A percentile compares a stretch with the other conserved stretches of the same genome.
These are phyloP conservation scores for Conopomorpha cramerella DNA, from an alignment of 1,140 invertebrate species.

Conservation along the genomic window DNA sequence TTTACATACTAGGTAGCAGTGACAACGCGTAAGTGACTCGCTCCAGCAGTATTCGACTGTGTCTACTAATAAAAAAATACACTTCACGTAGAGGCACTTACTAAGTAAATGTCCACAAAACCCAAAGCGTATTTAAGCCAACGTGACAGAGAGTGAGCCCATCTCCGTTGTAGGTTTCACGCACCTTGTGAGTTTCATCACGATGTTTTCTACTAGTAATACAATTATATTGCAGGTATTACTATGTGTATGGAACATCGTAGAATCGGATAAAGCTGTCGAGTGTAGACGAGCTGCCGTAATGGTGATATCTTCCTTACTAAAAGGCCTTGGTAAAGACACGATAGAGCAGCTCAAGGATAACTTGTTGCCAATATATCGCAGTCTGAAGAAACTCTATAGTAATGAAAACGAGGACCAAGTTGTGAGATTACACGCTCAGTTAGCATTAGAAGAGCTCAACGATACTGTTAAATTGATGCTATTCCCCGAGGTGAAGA, in stretches of 20 bases:
- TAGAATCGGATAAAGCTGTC: slow-evolving; percentile 69
- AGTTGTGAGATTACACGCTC: slow-evolving; percentile 71
- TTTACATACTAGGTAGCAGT: too few relatives aligned
- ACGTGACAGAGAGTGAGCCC: too few relatives aligned
- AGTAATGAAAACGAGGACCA: slow-evolving; percentile 68
- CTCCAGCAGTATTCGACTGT: too few relatives aligned
- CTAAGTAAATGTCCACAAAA: too few relatives aligned
- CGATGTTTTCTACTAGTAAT: too few relatives aligned
- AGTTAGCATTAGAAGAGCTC: slow-evolving; percentile 77
- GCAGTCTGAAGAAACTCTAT: slow-evolving; percentile 69
- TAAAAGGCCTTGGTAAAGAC: slow-evolving; percentile 75
- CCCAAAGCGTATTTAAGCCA: slow-evolving; percentile 60
- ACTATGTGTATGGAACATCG: slow-evolving; percentile 68
- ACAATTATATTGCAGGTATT: slow-evolving; percentile 65
- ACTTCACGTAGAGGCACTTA: slow-evolving; percentile 64
- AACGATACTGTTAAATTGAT: slow-evolving; percentile 70
- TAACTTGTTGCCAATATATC: slow-evolving; percentile 71
- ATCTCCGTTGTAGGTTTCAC: too few relatives aligned
- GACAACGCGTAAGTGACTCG: too few relatives aligned
- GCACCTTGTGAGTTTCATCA: too few relatives aligned
- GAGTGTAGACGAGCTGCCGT: slow-evolving; percentile 81
- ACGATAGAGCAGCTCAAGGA: slow-evolving; percentile 68
- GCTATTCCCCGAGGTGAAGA: slow-evolving; percentile 58
- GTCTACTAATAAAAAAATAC: too few relatives aligned
- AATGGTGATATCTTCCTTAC: slow-evolving; percentile 71